Evolutionary conservation across 2,888 invertebrate species (phyloP).

Genomic region (Caenorhabditis sulstoni): DNA sequence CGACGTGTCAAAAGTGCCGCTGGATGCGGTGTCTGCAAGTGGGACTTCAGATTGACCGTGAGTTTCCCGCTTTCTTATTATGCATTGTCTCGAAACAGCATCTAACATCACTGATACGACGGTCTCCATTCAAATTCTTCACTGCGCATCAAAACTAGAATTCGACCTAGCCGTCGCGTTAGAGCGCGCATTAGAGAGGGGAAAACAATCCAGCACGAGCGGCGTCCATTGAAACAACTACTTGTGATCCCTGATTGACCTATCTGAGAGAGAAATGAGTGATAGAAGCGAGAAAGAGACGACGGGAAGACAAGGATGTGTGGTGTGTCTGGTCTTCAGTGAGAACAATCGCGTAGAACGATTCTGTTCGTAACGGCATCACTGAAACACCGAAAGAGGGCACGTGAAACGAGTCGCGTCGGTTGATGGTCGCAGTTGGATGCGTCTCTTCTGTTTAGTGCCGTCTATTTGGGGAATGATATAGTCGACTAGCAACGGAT

Average conservation of each 20-base stretch:
- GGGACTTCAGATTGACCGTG: constrained; percentile 53
- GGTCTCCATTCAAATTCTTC: constrained; percentile 22
- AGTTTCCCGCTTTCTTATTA: constrained; percentile 35
- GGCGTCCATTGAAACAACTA: constrained; percentile 47
- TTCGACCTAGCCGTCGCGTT: constrained; percentile 4
- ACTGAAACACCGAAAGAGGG: constrained; percentile 33
- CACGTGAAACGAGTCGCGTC: constrained; percentile 11
- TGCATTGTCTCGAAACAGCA: constrained; percentile 35
- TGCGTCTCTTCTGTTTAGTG: constrained; percentile 28
- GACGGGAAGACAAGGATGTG: constrained; percentile 37
- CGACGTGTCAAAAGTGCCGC: constrained; percentile 61
- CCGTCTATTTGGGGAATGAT: not conserved
- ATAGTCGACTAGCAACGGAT: too few species aligned
- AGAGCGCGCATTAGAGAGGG: constrained; percentile 12
- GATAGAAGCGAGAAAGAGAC: constrained; percentile 15
- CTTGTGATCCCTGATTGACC: constrained; percentile 23
- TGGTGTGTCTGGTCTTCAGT: constrained; percentile 40
- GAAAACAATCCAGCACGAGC: constrained; percentile 51
- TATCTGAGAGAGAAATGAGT: constrained; percentile 20
- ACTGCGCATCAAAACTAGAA: constrained; percentile 28
- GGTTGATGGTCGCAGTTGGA: constrained; percentile 45
- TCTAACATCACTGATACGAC: constrained; percentile 42
- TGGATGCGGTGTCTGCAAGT: constrained; percentile 58
- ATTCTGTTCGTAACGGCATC: constrained; percentile 40
- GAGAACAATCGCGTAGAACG: constrained; percentile 45